Evolutionary conservation across 2,888 invertebrate genomes (phyloP).

Genomic region (Malthinus flaveolus): DNA sequence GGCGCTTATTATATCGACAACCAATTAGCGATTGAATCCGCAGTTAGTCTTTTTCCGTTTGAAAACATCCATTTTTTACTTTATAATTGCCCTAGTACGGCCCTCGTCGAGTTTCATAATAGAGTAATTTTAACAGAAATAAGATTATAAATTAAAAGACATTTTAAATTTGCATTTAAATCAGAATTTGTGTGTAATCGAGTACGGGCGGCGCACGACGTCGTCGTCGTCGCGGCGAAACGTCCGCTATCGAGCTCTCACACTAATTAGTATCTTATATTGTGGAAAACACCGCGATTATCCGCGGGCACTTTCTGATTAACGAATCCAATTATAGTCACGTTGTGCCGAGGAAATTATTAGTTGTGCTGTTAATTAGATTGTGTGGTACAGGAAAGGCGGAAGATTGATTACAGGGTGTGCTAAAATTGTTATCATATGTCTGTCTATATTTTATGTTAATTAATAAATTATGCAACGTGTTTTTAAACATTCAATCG

Average conservation of each 20-base stretch:
- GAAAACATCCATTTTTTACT: constrained; percentile 12
- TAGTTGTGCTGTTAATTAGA: constrained; percentile 55
- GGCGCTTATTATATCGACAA: constrained; percentile 40
- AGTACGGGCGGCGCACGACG: constrained; percentile 42
- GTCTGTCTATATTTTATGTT: not conserved
- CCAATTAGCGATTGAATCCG: constrained; percentile 42
- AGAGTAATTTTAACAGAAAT: constrained; percentile 55
- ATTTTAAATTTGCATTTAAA: constrained; percentile 42
- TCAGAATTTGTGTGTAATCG: constrained; percentile 48
- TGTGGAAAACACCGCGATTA: constrained; percentile 46
- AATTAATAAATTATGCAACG: too few relatives aligned
- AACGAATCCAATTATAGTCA: constrained; percentile 57
- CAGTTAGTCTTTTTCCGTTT: constrained; percentile 38
- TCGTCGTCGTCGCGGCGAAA: constrained; percentile 21
- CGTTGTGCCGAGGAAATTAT: constrained; percentile 54
- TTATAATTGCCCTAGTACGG: constrained; percentile 26
- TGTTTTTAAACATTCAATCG: too few relatives aligned
- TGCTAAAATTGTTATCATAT: constrained; percentile 14
- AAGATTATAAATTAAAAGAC: constrained; percentile 57
- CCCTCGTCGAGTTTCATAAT: constrained; percentile 46
- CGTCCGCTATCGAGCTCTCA: constrained; percentile 32
- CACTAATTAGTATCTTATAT: constrained; percentile 41
- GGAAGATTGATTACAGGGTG: constrained; percentile 32
- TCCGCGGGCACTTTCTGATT: constrained; percentile 55
- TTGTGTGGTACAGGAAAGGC: constrained; percentile 41